Base-by-base conservation (phyloP, 2,888 invertebrate species). In the Tipula unca region DNA sequence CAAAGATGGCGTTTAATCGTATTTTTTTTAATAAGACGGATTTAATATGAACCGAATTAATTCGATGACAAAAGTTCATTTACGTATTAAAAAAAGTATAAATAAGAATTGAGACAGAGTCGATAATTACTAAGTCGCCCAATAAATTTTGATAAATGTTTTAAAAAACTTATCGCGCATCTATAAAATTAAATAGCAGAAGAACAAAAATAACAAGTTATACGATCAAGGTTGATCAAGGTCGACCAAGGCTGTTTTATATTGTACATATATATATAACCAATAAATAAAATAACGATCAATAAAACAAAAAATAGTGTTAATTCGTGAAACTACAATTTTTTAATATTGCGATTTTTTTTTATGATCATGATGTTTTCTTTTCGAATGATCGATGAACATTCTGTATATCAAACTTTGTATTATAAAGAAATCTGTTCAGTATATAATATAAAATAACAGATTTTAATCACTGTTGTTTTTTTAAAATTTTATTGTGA, bases 151-250 rank as follows among this genome's bases (percentile, higher is more conserved):
- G 69, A 69, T 69, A 69, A 69, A 69, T 69, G 69, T 69, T 69
- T 10, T 3, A 69, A 17, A 48, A 17, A 69, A 69, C 0, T 69
- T 69, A 69, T 69, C 69, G 69, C 25, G 20, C 69, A 69, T 69
- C 69, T 25, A 69, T 69, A 69, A 69, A 69, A 69, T 69, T 69
- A 69, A 69, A 69, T 8, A 69, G 20, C 20, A 69, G 69, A 69
- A 25, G 69, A 25, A 25, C 20, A 69, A 69, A 69, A 69, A 20
- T 20, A 69, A 69, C 69, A 20, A 69, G 69, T 69, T 69, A 20
- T 69, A 25, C 69, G 69, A 69, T 69, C 69, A 69, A 69, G 69
- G 69, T 69, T 69, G 69, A 69, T 69, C 69, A 69, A 69, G 69
- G 69, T 69, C 69, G 69, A 69, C 69, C 69, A 69, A 69, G 69